Percentiles rank a stretch among this genome's conserved stretches.
phyloP scores from a whole-genome alignment of 64 coral and sea anemone species.

The Actinia equina region DNA sequence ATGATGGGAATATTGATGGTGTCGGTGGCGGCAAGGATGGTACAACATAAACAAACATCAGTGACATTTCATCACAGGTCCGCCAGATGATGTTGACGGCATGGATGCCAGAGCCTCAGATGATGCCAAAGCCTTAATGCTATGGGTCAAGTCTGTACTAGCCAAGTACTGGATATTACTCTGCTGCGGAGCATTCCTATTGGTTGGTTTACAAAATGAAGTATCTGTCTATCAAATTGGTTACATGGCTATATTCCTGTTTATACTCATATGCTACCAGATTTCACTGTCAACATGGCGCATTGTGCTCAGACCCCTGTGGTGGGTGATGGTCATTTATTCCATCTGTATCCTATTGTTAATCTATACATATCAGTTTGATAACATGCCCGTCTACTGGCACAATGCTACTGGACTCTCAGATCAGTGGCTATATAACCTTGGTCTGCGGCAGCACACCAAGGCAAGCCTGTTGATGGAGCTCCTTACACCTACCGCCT shows the following conservation, averaged over 20 bases:
- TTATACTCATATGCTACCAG: constrained; percentile 95
- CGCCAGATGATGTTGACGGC: constrained; percentile 39
- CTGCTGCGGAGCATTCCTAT: constrained; percentile 98
- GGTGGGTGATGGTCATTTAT: constrained; percentile 99
- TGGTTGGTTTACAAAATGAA: constrained; percentile 97
- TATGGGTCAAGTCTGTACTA: constrained; percentile 88
- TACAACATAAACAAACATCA: not conserved
- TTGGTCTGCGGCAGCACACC: constrained; percentile 98
- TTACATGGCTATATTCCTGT: constrained; percentile 98
- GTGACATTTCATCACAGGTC: not conserved
- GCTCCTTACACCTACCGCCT: constrained; percentile 89
- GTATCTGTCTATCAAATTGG: constrained; percentile 98
- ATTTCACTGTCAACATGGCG: constrained; percentile 89
- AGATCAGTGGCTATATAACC: constrained; percentile 93
- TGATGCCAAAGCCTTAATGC: constrained; percentile 92
- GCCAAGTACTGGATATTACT: constrained; percentile 99
- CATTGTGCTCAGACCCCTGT: too few relatives aligned
- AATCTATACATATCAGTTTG: constrained; percentile 97
- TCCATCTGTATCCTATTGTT: constrained; percentile 90
- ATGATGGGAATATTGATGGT: too few relatives aligned
- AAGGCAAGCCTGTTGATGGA: constrained; percentile 88
- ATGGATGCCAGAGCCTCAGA: constrained; percentile 67
- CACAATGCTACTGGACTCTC: constrained; percentile 91
- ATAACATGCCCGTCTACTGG: constrained; percentile 99
- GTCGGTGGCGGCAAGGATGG: not conserved